phyloP scores from a whole-genome alignment of 2,888 invertebrate genomes.

The Troglohyphantes excavatus region DNA sequence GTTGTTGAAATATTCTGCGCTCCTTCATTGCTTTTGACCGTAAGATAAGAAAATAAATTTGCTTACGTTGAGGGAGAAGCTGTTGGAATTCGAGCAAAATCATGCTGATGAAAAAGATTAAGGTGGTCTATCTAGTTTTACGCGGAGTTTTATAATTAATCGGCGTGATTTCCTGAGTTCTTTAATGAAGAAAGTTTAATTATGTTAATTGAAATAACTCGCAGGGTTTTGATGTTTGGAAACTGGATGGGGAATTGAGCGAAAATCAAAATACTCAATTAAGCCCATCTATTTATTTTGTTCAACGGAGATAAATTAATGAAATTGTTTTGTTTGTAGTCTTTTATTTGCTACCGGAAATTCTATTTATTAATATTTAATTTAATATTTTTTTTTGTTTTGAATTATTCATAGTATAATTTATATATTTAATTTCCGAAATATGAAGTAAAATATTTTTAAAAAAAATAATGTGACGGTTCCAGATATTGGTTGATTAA shows the following conservation, averaged over 20 bases:
- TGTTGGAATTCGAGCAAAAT: slow-evolving; percentile 21
- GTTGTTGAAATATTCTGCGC: neutral
- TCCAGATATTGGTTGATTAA: no score
- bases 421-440: no score
- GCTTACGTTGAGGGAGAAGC: slow-evolving; percentile 33
- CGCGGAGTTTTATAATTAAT: slow-evolving; percentile 1
- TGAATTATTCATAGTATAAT: no score
- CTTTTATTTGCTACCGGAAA: no score
- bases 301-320: no score
- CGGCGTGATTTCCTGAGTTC: slow-evolving; percentile 17
- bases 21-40: neutral
- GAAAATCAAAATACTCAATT: slow-evolving; percentile 4
- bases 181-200: slow-evolving; percentile 54
- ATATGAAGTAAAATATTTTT: no score
- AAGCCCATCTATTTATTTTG: neutral
- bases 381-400: no score
- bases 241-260: neutral
- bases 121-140: neutral
- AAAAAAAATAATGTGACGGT: no score
- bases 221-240: neutral
- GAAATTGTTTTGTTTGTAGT: no score
- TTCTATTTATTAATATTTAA: no score
- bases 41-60: slow-evolving; percentile 53
- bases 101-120: slow-evolving; percentile 11
- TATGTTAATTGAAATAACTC: slow-evolving; percentile 30